Evolutionary conservation across 2,113 vertebrate species (phyloP).

Genomic region (Bubo blakistoni): DNA sequence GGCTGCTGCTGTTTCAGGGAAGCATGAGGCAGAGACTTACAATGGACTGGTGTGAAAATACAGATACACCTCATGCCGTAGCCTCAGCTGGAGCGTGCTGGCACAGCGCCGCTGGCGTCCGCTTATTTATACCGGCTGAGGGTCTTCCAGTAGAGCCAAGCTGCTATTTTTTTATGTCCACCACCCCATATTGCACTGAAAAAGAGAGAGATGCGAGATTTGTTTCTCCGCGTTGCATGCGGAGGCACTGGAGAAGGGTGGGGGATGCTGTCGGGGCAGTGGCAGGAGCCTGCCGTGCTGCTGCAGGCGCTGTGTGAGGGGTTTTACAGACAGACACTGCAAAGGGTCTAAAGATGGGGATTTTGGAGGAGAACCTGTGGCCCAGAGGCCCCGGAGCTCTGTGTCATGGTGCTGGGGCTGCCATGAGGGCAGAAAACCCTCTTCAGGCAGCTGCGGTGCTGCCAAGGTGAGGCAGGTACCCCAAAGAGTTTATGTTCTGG

Average conservation of each 20-base stretch:
- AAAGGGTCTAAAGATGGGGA: fast-evolving
- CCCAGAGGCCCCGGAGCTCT: neutral
- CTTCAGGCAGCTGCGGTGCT: neutral
- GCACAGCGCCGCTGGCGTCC: neutral
- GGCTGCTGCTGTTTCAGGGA: constrained; percentile 57
- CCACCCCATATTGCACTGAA: neutral
- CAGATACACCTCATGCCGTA: neutral
- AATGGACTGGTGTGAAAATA: constrained; percentile 15
- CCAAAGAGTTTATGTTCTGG: neutral
- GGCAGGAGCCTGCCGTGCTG: neutral
- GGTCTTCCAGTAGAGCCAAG: neutral
- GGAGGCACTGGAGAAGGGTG: neutral
- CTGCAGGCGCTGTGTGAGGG: neutral
- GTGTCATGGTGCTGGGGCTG: fast-evolving
- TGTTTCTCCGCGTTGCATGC: neutral
- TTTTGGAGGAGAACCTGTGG: neutral
- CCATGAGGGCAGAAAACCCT: fast-evolving
- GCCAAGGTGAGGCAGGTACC: neutral
- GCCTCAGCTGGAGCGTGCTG: neutral
- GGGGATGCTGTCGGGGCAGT: neutral
- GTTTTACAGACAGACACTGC: neutral
- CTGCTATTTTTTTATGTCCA: neutral
- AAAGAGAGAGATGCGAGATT: neutral
- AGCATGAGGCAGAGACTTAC: constrained; percentile 1
- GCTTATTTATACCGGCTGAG: neutral